Base-by-base conservation (phyloP, 2,888 invertebrate species). In the Stratiomys singularior region DNA sequence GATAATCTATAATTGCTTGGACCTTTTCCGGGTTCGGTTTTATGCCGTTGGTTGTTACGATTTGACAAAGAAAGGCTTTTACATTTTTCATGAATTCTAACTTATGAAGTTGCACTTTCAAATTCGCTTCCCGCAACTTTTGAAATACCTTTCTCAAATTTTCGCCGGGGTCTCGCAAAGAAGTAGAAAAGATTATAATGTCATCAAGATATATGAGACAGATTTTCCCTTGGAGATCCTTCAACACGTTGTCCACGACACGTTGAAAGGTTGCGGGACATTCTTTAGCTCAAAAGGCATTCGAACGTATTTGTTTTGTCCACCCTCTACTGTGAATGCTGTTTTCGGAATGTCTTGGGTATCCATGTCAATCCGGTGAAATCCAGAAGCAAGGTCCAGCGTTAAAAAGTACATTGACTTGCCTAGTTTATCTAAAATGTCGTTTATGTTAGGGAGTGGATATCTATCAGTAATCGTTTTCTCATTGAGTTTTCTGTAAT, bases 371-470 rank as follows among this genome's bases (percentile, higher is more conserved):
- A 84, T 83, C 69, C 83, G 83, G 27, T 83, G 82, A 28, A 83
- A 84, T 0, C 83, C 83, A 0, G 81, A 82, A 0, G 82, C 82
- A 0, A 83, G 58, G 71, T 83, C 83, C 1, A 82, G 28, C 5
- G 81, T 82, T 5, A 81, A 66, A 79, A 82, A 83, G 79, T 83
- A 84, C 66, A 80, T 79, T 2, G 80, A 76, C 15, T 81, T 81
- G 11, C 83, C 83, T 28, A 84, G 56, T 76, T 83, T 81, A 44
- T 83, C 82, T 47, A 83, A 76, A 15, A 83, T 82, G 5, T 83
- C 82, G 23, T 72, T 80, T 1, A 84, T 82, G 28, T 81, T 79
- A 3, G 81, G 81, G 5, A 83, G 60, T 47, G 82, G 82, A 79
- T 81, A 83, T 23, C 72, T 78, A 79, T 83, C 83, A 15, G 64